Evolutionary conservation across 2,888 invertebrate genomes (phyloP).

Genomic region (Acronicta alni): DNA sequence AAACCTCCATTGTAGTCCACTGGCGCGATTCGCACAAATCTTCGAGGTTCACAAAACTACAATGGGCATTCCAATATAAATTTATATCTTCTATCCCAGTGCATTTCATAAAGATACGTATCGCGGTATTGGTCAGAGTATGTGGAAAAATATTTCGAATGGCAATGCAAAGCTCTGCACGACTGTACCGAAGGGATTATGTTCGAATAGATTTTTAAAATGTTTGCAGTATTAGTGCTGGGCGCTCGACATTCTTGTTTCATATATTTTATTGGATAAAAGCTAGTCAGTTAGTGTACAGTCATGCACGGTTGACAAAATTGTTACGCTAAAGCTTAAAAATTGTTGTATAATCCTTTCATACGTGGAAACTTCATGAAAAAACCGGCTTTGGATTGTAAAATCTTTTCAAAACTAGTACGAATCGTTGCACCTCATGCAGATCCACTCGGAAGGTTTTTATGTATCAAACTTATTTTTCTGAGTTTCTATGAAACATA

Average conservation of each 20-base stretch:
- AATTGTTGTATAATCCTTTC: conserved; percentile 1
- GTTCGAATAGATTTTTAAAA: conserved; percentile 44
- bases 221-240: conserved; percentile 31
- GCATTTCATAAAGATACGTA: conserved; percentile 55
- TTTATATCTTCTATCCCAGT: conserved; percentile 57
- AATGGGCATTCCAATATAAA: conserved; percentile 65
- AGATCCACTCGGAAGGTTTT: too few relatives aligned
- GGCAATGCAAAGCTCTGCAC: conserved; percentile 42
- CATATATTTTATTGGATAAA: conserved; percentile 24
- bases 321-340: not conserved
- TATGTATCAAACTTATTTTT: too few relatives aligned
- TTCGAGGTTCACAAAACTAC: conserved; percentile 59
- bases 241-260: conserved; percentile 12
- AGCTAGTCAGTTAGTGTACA: conserved; percentile 16
- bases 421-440: too few relatives aligned
- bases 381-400: not conserved
- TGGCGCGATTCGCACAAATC: conserved; percentile 56
- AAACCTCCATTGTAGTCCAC: conserved; percentile 44
- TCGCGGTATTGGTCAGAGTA: conserved; percentile 35
- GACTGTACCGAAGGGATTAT: conserved; percentile 46
- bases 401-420: not conserved
- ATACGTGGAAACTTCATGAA: not conserved
- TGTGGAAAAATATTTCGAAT: conserved; percentile 56
- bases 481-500: too few relatives aligned
- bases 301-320: conserved; percentile 9